Conservation (phyloP, 64 coral and sea anemone species). For the Catalaphyllia jardinei region DNA sequence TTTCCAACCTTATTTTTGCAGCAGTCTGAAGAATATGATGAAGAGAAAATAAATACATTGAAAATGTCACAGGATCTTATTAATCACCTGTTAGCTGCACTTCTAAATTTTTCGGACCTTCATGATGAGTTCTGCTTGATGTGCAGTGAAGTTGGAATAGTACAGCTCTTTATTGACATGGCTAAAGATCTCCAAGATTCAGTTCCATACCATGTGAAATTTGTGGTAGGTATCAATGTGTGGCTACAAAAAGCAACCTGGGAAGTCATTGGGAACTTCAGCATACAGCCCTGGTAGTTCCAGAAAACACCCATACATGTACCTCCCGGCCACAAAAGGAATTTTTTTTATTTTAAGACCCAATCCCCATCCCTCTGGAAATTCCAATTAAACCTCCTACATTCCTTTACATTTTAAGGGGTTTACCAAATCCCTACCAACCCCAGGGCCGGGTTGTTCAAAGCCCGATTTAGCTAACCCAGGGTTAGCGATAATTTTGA, state of each 20-base stretch:
- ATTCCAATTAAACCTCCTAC: too few relatives aligned
- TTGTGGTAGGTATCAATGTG: slow-evolving; percentile 18
- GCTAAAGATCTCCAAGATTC: slow-evolving; percentile 49
- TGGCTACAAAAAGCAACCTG: not conserved
- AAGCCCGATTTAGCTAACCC: too few relatives aligned
- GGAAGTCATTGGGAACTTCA: too few relatives aligned
- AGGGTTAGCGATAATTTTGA: too few relatives aligned
- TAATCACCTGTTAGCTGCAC: not conserved
- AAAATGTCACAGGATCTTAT: slow-evolving; percentile 5
- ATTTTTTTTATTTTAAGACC: too few relatives aligned
- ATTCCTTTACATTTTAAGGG: too few relatives aligned
- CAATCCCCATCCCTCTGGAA: too few relatives aligned
- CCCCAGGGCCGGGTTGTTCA: too few relatives aligned
- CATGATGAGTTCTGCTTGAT: not conserved
- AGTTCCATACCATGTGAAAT: slow-evolving; percentile 39
- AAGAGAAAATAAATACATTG: not conserved
- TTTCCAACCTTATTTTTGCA: not conserved
- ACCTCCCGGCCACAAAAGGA: too few relatives aligned
- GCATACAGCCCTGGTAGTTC: too few relatives aligned
- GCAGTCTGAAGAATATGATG: not conserved
- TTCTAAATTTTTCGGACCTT: slow-evolving; percentile 30
- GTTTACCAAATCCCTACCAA: too few relatives aligned
- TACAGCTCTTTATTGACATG: slow-evolving; percentile 16
- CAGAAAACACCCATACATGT: too few relatives aligned
- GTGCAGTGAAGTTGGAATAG: slow-evolving; percentile 36